Evolutionary conservation across 2,113 vertebrate genomes (phyloP), one percentile per base, ranked within the genome.

Genomic region (Cryptoleucopteryx plumbea): DNA sequence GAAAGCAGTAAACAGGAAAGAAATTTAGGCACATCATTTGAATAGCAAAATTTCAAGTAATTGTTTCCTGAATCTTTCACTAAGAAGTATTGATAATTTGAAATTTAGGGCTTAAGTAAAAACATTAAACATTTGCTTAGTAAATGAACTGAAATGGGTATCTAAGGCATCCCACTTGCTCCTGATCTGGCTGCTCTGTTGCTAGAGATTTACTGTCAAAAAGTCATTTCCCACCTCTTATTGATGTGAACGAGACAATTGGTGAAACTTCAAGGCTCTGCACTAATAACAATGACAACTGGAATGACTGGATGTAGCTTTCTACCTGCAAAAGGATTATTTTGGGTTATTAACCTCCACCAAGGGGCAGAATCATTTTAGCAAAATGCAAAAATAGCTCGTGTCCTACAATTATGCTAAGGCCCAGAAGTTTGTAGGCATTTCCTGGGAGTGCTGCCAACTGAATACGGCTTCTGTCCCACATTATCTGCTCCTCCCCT

Each of bases 361-460:
- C 52, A 74, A 82, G 14, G 31, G 31, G 38, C 22, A 87, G 25
- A 81, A 68, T 67, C 1, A 43, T 87, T 82, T 89, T 40, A 82
- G 42, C 21, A 82, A 87, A 87, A 68, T 43, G 47, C 31, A 82
- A 75, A 87, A 93, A 87, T 75, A 95, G 40, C 43, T 87, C 34
- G 8, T 48, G 27, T 82, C 36, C 59, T 71, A 91, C 38, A 70
- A 21, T 70, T 86, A 59, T 19, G 45, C 43, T 81, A 79, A 84
- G 52, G 72, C 68, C 68, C 78, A 94, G 89, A 91, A 84, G 68
- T 84, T 79, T 71, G 86, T 71, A 84, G 84, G 81, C 81, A 52
- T 84, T 93, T 95, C 89, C 77, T 79, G 91, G 83, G 96, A 94
- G 29, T 16, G 11, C 52, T 93, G 95, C 94, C 93, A 95, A 40